A percentile compares a stretch with the other conserved stretches of the same genome.
Conservation (phyloP, 2,888 invertebrate species). For the Eristalis tenax region DNA sequence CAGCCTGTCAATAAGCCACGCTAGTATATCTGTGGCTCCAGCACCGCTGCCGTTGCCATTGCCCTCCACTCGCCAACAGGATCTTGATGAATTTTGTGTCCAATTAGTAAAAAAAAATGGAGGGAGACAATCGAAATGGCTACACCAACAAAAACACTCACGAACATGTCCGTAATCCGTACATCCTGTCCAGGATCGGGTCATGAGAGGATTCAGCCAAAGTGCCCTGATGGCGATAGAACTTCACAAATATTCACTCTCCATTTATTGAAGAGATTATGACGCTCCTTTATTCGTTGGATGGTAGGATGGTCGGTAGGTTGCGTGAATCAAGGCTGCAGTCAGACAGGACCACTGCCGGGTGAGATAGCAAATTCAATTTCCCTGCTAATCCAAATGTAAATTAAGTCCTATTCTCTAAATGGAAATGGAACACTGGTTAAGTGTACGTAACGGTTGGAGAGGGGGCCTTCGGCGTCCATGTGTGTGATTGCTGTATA, state of each 20-base stretch:
- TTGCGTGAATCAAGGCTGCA: neutral
- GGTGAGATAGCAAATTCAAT: constrained; percentile 64
- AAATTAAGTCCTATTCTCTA: constrained; percentile 58
- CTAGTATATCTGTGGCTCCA: neutral
- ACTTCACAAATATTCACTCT: constrained; percentile 37
- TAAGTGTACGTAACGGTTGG: neutral
- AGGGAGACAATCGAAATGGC: constrained; percentile 3
- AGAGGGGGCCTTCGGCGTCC: constrained; percentile 6
- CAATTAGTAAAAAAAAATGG: constrained; percentile 46
- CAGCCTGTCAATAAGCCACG: constrained; percentile 9
- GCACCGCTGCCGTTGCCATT: neutral
- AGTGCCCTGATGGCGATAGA: constrained; percentile 1
- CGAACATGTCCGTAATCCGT: neutral
- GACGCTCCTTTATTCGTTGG: neutral
- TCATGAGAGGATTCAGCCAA: neutral
- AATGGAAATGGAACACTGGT: constrained; percentile 2
- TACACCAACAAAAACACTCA: neutral
- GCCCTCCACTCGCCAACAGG: neutral
- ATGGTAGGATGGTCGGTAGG: neutral
- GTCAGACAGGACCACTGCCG: constrained; percentile 5
- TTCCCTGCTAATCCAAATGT: constrained; percentile 58
- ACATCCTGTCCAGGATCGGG: neutral
- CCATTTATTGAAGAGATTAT: constrained; percentile 33
- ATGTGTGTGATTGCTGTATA: constrained; percentile 31
- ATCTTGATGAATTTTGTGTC: constrained; percentile 58